Evolutionary conservation across 1,140 invertebrate species (phyloP).

Genomic region (Procambarus clarkii): DNA sequence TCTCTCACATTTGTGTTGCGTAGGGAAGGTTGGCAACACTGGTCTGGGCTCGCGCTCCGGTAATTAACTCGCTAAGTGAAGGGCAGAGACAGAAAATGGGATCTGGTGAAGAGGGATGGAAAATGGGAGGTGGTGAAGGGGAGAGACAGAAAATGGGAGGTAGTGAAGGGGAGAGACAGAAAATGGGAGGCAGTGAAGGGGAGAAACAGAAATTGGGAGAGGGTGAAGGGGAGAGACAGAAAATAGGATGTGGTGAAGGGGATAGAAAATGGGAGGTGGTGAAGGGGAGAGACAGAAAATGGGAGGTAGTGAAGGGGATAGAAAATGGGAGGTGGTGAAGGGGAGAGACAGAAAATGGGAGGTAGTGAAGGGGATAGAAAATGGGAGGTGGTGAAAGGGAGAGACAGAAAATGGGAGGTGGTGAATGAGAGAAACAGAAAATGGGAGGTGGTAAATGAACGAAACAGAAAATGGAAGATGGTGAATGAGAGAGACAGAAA

Average conservation of each 20-base stretch:
- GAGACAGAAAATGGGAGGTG: background rate
- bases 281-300: background rate
- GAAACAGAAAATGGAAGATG: background rate
- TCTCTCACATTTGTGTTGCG: background rate
- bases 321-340: background rate
- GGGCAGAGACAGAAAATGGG: background rate
- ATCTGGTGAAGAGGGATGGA: background rate
- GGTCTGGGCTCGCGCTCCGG: background rate
- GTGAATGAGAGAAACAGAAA: background rate
- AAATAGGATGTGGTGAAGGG: no score
- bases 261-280: background rate
- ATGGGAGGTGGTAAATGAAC: background rate
- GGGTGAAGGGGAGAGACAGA: no score
- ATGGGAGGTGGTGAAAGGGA: no score
- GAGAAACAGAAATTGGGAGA: background rate
- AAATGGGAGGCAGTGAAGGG: background rate
- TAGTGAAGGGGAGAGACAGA: background rate
- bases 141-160: background rate
- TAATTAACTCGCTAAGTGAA: conserved; percentile 40
- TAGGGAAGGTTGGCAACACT: conserved; percentile 26
- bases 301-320: background rate
- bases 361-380: background rate
- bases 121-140: background rate
- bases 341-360: background rate
- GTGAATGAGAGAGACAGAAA: background rate